Evolutionary conservation across 2,888 invertebrate genomes (phyloP).

Genomic region (Psococerastis gibbosa): DNA sequence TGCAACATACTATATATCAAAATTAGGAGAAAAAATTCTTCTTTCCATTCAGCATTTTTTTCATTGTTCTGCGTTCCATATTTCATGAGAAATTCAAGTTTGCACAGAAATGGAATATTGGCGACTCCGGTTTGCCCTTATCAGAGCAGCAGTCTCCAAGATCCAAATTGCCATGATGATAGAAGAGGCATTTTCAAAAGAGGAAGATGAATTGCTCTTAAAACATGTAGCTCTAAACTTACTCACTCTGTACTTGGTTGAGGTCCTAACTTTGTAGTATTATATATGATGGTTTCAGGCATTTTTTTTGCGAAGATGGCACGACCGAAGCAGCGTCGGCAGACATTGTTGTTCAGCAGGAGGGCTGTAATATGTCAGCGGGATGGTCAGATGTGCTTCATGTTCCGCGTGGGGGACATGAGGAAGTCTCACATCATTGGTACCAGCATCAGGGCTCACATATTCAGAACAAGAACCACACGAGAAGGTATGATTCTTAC

Average conservation of each 20-base stretch:
- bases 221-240: not conserved
- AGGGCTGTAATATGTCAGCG: constrained; percentile 74
- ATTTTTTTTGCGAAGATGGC: constrained; percentile 91
- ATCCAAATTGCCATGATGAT: no score
- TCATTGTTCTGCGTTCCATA: no score
- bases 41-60: no score
- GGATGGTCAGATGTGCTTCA: constrained; percentile 65
- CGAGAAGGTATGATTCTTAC: constrained; percentile 52
- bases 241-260: not conserved
- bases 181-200: no score
- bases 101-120: no score
- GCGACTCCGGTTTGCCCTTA: no score
- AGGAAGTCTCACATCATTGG: constrained; percentile 87
- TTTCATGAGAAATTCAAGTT: no score
- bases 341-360: constrained; percentile 83
- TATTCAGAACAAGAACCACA: constrained; percentile 62
- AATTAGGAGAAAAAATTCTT: no score
- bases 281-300: not conserved
- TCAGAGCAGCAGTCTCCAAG: no score
- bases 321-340: constrained; percentile 80
- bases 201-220: no score
- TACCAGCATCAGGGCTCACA: constrained; percentile 66
- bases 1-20: no score
- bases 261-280: not conserved
- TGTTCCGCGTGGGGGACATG: constrained; percentile 91